Percentiles rank a stretch among this genome's conserved stretches.
Evolutionary conservation across 2,888 invertebrate genomes (phyloP).

Genomic region (Blera fallax): DNA sequence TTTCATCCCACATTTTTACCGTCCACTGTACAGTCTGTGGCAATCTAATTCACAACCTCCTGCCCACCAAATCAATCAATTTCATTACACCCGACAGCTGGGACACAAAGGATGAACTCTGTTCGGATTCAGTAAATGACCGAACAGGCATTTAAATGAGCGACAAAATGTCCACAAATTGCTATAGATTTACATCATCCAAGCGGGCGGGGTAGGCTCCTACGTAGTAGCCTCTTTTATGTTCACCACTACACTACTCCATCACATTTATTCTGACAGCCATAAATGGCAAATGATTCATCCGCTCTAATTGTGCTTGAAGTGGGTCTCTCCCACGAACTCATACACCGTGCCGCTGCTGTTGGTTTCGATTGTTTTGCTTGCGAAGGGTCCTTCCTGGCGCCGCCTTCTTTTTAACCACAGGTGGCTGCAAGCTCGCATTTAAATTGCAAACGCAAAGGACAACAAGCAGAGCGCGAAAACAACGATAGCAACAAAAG

Average conservation of each 20-base stretch:
- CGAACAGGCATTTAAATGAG: constrained; percentile 49
- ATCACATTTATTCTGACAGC: constrained; percentile 56
- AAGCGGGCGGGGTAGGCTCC: not conserved
- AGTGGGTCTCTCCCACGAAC: constrained; percentile 7
- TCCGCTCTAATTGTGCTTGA: constrained; percentile 63
- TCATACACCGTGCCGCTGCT: not conserved
- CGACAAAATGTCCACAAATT: constrained; percentile 13
- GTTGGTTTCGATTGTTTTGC: constrained; percentile 4
- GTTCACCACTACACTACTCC: constrained; percentile 36
- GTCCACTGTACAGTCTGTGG: not conserved
- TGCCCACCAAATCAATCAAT: not conserved
- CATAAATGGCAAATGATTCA: constrained; percentile 62
- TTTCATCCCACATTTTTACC: not conserved
- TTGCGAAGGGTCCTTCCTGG: constrained; percentile 1
- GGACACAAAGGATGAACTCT: constrained; percentile 4
- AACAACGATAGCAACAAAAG: constrained; percentile 43
- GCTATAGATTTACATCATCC: not conserved
- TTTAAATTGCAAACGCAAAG: constrained; percentile 52
- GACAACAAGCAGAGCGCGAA: constrained; percentile 56
- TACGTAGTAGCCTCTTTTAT: constrained; percentile 2
- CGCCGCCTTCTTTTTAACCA: not conserved
- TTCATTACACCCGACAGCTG: not conserved
- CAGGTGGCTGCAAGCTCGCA: constrained; percentile 32
- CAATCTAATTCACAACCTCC: not conserved
- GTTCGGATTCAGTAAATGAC: constrained; percentile 15